Percentiles rank a stretch among this genome's conserved stretches.
Conservation (phyloP, 2,888 invertebrate genomes). For the Stramonita haemastoma region DNA sequence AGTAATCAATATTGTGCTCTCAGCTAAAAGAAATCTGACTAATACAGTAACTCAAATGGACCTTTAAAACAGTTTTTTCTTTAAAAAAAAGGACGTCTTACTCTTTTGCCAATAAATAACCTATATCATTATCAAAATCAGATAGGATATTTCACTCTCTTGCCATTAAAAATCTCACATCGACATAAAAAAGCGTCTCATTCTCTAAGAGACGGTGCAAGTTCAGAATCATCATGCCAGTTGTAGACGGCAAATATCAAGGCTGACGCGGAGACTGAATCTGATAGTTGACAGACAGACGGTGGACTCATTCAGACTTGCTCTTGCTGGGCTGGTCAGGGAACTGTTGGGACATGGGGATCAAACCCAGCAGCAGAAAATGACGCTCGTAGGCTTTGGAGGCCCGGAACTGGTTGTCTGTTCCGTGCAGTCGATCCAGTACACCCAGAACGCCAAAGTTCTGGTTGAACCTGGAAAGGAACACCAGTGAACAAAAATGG, state of each 20-base stretch:
- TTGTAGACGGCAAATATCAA: neutral
- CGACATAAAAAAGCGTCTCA: no score
- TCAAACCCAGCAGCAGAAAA: conserved; percentile 74
- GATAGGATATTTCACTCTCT: no score
- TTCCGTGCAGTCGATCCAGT: conserved; percentile 89
- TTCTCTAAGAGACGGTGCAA: no score
- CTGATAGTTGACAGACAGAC: neutral
- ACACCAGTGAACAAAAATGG: neutral
- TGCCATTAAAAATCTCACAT: no score
- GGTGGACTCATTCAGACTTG: conserved; percentile 36
- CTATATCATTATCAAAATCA: no score
- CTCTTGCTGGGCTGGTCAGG: conserved; percentile 69
- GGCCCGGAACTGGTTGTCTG: conserved; percentile 86
- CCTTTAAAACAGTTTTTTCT: no score
- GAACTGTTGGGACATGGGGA: conserved; percentile 74
- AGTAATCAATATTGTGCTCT: no score
- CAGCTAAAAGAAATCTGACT: no score
- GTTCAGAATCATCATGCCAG: no score
- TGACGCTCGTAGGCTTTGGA: conserved; percentile 84
- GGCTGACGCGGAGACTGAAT: neutral
- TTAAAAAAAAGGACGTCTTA: no score
- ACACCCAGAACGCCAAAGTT: conserved; percentile 90
- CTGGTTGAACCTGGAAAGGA: conserved; percentile 85
- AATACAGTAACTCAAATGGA: no score
- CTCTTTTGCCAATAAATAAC: no score